Conservation (phyloP, 2,888 invertebrate genomes). For the Papilio elwesi region DNA sequence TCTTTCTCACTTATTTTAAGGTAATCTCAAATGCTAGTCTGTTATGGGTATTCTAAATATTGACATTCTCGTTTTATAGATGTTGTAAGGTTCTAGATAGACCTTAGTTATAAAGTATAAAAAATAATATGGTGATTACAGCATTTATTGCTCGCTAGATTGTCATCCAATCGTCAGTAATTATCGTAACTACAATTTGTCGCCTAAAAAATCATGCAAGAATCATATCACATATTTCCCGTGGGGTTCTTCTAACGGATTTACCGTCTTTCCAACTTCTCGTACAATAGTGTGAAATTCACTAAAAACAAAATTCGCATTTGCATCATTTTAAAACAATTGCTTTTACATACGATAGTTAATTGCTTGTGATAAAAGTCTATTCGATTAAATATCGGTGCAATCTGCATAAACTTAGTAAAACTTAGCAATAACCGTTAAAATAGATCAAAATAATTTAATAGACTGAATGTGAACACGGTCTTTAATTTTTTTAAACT, state of each 20-base stretch:
- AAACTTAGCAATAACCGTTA: constrained; percentile 15
- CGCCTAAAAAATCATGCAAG: neutral
- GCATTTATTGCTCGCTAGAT: neutral
- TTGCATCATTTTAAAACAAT: constrained; percentile 5
- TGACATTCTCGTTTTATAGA: neutral
- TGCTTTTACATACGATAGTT: neutral
- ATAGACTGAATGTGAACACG: constrained; percentile 7
- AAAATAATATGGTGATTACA: neutral
- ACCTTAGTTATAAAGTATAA: no score
- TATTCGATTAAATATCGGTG: constrained; percentile 16
- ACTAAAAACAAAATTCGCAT: constrained; percentile 10
- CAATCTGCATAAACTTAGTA: constrained; percentile 25
- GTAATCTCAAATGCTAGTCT: no score
- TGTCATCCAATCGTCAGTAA: neutral
- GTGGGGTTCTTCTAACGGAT: neutral
- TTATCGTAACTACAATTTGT: neutral
- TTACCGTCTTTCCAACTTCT: neutral
- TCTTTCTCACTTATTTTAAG: no score
- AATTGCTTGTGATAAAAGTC: constrained; percentile 25
- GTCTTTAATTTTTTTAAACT: constrained; percentile 22
- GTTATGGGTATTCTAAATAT: neutral
- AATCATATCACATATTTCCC: constrained; percentile 7
- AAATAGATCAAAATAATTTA: constrained; percentile 5
- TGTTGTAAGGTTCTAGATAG: neutral
- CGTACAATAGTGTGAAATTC: constrained; percentile 24